A percentile compares a stretch with the other conserved stretches of the same genome.
Evolutionary conservation across 92 coral and sea anemone species (phyloP).

Genomic region (Porites lobata): DNA sequence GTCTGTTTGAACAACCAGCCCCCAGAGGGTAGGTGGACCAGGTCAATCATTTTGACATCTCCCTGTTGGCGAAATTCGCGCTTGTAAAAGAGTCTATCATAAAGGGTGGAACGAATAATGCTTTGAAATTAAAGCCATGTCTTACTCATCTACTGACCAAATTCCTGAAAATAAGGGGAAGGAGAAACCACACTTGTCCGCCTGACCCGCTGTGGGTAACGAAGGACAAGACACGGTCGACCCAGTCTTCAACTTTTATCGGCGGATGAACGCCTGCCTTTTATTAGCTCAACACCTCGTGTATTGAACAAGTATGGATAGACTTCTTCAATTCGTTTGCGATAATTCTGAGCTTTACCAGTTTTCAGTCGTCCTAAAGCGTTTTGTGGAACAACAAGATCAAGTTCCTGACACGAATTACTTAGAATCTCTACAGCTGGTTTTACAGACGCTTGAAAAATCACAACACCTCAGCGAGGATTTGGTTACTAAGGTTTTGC

Average conservation of each 20-base stretch:
- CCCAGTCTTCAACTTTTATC: not conserved
- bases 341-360: constrained; percentile 63
- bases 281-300: constrained; percentile 12
- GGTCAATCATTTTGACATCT: too few species aligned
- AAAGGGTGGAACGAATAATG: too few species aligned
- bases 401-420: constrained; percentile 55
- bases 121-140: too few species aligned
- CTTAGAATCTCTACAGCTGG: constrained; percentile 73
- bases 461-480: constrained; percentile 55
- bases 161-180: too few species aligned
- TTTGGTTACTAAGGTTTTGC: constrained; percentile 32
- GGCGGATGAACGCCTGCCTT: constrained; percentile 5
- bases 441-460: constrained; percentile 61
- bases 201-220: too few species aligned
- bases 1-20: too few species aligned
- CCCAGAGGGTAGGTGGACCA: too few species aligned
- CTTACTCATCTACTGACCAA: too few species aligned
- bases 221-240: not conserved
- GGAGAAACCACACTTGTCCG: too few species aligned
- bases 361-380: constrained; percentile 41
- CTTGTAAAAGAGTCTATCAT: too few species aligned
- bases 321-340: constrained; percentile 46
- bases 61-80: too few species aligned
- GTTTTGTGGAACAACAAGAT: constrained; percentile 39
- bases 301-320: constrained; percentile 59